Conservation (phyloP, 2,113 vertebrate species). For the Melanerpes formicivorus region DNA sequence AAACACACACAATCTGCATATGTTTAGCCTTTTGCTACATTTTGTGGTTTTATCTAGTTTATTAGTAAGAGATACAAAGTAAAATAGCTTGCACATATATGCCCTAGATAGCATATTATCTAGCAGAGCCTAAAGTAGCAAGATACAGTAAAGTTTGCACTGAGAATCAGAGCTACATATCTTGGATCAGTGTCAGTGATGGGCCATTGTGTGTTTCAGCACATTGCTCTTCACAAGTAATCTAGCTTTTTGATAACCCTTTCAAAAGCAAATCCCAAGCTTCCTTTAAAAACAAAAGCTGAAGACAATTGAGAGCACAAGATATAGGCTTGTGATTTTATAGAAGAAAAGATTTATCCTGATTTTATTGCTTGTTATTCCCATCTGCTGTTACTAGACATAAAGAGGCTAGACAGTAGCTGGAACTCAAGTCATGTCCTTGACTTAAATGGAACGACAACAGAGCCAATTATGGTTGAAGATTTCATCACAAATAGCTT, state of each 20-base stretch:
- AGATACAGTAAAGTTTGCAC: not conserved
- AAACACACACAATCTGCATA: not conserved
- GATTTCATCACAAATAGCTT: not conserved
- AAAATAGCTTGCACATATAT: not conserved
- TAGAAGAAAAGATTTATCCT: conserved; percentile 33
- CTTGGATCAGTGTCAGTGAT: not conserved
- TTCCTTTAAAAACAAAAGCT: conserved; percentile 9
- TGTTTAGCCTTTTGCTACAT: not conserved
- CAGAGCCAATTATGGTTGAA: not conserved
- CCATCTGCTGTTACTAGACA: not conserved
- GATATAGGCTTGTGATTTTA: conserved; percentile 28
- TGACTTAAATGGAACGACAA: not conserved
- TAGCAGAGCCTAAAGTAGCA: not conserved
- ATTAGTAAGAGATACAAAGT: not conserved
- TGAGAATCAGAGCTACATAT: not conserved
- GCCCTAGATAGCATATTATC: not conserved
- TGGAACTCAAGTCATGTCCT: not conserved
- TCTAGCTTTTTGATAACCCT: not conserved
- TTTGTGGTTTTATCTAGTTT: not conserved
- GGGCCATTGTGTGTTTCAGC: not conserved
- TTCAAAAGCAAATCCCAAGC: conserved; percentile 10
- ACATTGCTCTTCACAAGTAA: not conserved
- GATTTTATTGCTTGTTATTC: conserved; percentile 19
- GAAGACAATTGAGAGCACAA: conserved; percentile 18
- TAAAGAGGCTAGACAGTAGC: not conserved